Evolutionary conservation across 2,113 vertebrate species (phyloP).

Genomic region (Edolisoma coerulescens): DNA sequence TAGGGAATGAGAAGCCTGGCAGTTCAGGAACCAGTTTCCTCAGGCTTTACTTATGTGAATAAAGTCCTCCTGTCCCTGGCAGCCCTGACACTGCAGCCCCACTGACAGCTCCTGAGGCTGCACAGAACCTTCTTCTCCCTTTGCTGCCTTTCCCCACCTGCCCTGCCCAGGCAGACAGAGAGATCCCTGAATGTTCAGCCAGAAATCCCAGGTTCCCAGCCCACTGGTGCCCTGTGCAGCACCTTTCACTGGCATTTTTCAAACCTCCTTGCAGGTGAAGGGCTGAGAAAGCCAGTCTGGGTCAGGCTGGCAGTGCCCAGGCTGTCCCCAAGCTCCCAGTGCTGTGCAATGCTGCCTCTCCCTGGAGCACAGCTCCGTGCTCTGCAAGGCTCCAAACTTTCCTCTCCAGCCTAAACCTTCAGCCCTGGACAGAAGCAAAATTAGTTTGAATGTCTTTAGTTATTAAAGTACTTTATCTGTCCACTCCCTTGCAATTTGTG

Average conservation of each 20-base stretch:
- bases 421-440: neutral
- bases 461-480: neutral
- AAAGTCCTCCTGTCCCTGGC: neutral
- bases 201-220: neutral
- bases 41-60: neutral
- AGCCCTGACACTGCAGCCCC: neutral
- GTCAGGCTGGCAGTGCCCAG: neutral
- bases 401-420: neutral
- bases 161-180: neutral
- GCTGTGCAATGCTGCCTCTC: neutral
- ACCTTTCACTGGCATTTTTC: neutral
- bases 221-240: neutral
- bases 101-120: neutral
- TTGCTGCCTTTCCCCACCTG: neutral
- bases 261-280: neutral
- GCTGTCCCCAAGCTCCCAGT: neutral
- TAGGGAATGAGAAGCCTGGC: neutral
- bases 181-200: neutral
- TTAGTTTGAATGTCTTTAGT: neutral
- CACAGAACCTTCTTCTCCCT: neutral
- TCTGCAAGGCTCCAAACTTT: neutral
- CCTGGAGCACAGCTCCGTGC: neutral
- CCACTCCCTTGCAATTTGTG: neutral
- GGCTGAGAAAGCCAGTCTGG: neutral
- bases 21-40: neutral